These are phyloP conservation scores for Ptychoptera albimana DNA, from an alignment of 2,888 invertebrate species.

Conservation along the genomic window DNA sequence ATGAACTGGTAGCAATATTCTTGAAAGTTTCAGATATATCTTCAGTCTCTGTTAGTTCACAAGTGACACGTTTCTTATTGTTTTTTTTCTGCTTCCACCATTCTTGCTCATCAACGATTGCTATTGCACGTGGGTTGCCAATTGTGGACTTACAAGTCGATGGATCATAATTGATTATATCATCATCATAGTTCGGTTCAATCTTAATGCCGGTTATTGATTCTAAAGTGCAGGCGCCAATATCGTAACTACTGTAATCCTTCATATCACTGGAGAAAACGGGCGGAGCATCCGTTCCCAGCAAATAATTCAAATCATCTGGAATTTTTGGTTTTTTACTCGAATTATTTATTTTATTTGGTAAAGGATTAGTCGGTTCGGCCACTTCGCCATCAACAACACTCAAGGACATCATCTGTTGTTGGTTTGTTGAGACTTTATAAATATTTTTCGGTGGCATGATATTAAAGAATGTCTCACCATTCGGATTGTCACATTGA, in stretches of 20 bases:
- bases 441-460: conserved; percentile 9
- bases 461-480: conserved; percentile 8
- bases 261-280: too few species aligned
- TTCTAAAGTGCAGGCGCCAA: background rate
- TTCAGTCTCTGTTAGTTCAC: background rate
- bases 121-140: conserved; percentile 4
- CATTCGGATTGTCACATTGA: conserved; percentile 7
- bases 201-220: background rate
- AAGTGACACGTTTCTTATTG: background rate
- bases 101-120: conserved; percentile 4
- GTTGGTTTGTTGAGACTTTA: conserved; percentile 5
- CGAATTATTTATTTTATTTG: background rate
- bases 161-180: background rate
- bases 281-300: too few species aligned
- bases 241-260: too few species aligned
- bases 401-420: background rate
- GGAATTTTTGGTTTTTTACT: too few species aligned
- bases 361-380: background rate
- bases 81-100: conserved; percentile 6
- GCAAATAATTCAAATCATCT: too few species aligned
- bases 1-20: conserved; percentile 7
- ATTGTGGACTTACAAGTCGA: background rate
- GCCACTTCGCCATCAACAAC: too few species aligned
- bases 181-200: background rate
- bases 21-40: conserved; percentile 5